Evolutionary conservation across 2,888 invertebrate species (phyloP), one percentile per base, ranked within the genome.

Genomic region (Laspeyria flexula): DNA sequence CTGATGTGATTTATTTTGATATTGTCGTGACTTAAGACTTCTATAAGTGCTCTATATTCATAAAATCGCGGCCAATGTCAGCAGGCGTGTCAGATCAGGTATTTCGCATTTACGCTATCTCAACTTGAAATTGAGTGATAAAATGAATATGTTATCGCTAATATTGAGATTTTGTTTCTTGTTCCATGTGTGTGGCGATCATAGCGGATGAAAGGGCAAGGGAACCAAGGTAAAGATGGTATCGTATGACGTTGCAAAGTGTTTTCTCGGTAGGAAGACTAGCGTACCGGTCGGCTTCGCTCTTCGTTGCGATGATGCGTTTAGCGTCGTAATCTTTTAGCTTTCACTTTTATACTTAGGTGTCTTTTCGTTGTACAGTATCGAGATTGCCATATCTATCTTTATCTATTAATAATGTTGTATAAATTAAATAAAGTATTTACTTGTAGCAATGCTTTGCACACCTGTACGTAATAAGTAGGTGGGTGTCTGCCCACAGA

Each of bases 81-180:
- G 95, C 96, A 96, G 96, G 96, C 96, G 96, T 96, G 95, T 95
- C 96, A 95, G 96, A 96, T 94, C 96, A 96, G 96, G 96, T 96
- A 96, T 92, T 87, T 90, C 78, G 71, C 77, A 77, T 87, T 84
- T 83, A 72, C 64, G 64, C 66, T 72, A 67, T 77, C 68, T 78
- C 82, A 75, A 71, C 71, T 58, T 66, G 55, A 77, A 75, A 73
- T 79, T 77, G 74, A 60, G 72, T 57, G 51, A 43, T 52, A 52
- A 49, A 65, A 48, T 44, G 60, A 55, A 69, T 70, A 64, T 62
- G 54, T 50, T 57, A 49, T 67, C 59, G 60, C 60, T 81, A 75
- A 73, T 74, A 68, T 71, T 74, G 71, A 73, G 69, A 62, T 78
- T 82, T 77, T 83, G 74, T 85, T 82, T 88, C 89, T 92, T 93